A percentile compares a stretch with the other conserved stretches of the same genome.
Evolutionary conservation across 2,888 invertebrate species (phyloP).

Genomic region (Nezara viridula): DNA sequence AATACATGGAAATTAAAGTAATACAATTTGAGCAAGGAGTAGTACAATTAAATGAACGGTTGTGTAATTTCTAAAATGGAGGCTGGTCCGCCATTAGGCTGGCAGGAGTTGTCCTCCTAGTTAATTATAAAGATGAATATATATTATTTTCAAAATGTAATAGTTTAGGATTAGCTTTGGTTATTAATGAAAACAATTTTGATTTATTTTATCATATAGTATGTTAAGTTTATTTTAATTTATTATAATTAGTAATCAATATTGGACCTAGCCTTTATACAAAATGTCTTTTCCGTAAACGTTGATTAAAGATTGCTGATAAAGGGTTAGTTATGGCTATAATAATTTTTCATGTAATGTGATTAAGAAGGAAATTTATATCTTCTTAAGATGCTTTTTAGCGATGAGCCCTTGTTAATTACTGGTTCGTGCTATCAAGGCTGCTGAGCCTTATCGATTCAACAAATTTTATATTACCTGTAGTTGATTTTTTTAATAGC

Average conservation of each 20-base stretch:
- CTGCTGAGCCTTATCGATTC: neutral
- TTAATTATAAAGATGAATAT: no score
- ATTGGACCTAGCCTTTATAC: neutral
- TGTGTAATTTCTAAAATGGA: no score
- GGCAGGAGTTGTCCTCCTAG: no score
- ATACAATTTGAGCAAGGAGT: no score
- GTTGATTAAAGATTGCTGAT: conserved; percentile 29
- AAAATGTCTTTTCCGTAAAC: neutral
- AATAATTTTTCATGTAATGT: conserved; percentile 36
- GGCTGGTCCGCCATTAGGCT: no score
- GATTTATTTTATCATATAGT: no score
- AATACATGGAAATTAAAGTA: no score
- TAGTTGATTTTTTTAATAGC: neutral
- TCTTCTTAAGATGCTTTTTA: conserved; percentile 29
- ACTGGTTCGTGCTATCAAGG: neutral
- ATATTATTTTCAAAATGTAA: no score
- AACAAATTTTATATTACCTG: neutral
- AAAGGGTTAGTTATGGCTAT: conserved; percentile 10
- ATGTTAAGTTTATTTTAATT: no score
- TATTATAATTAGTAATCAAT: neutral
- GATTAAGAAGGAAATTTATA: conserved; percentile 20
- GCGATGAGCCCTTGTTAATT: neutral
- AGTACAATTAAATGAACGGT: no score
- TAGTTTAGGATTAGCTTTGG: no score
- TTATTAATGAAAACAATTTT: no score